Evolutionary conservation across 2,113 vertebrate species (phyloP), one percentile per base, ranked within the genome.

Genomic region (Chloroceryle aenea): DNA sequence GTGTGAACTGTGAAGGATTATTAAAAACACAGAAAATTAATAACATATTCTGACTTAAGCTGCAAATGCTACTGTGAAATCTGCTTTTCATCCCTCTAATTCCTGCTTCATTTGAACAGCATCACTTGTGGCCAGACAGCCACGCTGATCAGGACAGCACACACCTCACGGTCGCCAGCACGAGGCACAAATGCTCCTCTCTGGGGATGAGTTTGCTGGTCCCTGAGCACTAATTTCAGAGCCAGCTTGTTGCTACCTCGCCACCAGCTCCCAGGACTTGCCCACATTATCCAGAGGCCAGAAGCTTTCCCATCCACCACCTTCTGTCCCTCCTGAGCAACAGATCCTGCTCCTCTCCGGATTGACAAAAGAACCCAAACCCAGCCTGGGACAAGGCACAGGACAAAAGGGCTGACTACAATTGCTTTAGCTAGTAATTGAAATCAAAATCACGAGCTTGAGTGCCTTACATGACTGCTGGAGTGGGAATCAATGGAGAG

Each of bases 1-100:
- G 23, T 15, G 34, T 14, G 8, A 66, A 20, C 30, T 2, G 0
- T 0, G 0, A n/a, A 1, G 0, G 22, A 7, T 1, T 13, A 4
- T 26, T 15, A 21, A 1, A n/a, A 75, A 52, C 12, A 2, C 0
- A 52, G 6, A 17, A 18, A 64, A 11, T 5, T 52, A 38, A 14
- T 13, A 10, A 22, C 11, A 8, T 16, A 1, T n/a, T 9, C 10
- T 1, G 6, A 43, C 36, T 74, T 30, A 17, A 25, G 47, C 34
- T 30, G 34, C 53, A 42, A 30, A 32, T 2, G 0, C 32, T 7
- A 8, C 20, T 0, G 1, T 26, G 19, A n/a, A 42, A 23, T 38
- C 50, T 14, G 30, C 61, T 36, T 40, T 48, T 64, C 25, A 3
- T 9, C 48, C 19, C 43, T 12, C 15, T 17, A 10, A 66, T n/a